Base-by-base conservation (phyloP, 2,888 invertebrate species). In the Drosophila diplacantha region DNA sequence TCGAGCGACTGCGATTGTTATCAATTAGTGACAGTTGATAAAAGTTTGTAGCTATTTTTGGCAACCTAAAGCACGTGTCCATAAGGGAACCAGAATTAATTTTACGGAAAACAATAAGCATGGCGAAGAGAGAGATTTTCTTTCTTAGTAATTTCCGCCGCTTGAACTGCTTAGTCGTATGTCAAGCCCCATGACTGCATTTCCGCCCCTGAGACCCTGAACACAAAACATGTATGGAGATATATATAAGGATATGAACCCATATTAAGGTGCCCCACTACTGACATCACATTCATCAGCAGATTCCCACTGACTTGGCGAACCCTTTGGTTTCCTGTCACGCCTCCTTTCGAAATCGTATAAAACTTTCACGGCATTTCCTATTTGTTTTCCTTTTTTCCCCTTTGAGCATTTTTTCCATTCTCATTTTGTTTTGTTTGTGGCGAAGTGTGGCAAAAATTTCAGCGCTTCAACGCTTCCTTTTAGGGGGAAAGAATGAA, bases 331-430 rank as follows among this genome's bases (percentile, higher is more conserved):
- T 61, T 64, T 67, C 64, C 69, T 73, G 67, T 73, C 78, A 72
- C 73, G 72, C 67, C 73, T 58, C 29, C 37, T 53, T 53, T 53
- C 37, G 39, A 65, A 75, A 67, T 68, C 56, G 52, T 47, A 78
- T 74, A 66, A 74, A 73, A 76, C 66, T 71, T 74, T 74, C 68
- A 76, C 68, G 57, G 68, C 55, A 69, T 71, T 78, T 78, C 69
- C 73, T 76, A 66, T 79, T 78, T 78, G 63, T 61, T 64, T 72
- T 61, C 39, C 46, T 60, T 57, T 50, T 52, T 35, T 31, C 14
- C 51, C 37, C 37, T 64, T 41, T 49, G 46, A 55, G 24, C 12
- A 31, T 51, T 54, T 50, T 43, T 58, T 54, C 37, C 39, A 38
- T 64, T 58, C 52, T 54, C 32, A 57, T 52, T 46, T 73, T 55